These are phyloP conservation scores for Plestiodon gilberti DNA, from an alignment of 2,113 vertebrate genomes.

Conservation along the genomic window DNA sequence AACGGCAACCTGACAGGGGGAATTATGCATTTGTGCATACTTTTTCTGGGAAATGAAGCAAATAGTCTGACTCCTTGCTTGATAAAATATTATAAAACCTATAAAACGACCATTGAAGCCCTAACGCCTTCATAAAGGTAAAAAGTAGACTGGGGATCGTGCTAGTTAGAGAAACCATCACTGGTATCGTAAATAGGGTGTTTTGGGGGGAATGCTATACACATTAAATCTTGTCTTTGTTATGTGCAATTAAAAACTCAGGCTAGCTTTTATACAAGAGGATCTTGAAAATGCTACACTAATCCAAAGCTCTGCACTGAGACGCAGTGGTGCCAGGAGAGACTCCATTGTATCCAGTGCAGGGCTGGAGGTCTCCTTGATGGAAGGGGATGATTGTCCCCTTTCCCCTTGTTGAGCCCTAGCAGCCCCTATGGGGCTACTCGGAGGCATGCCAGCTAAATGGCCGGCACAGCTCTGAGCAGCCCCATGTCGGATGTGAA, in stretches of 20 bases:
- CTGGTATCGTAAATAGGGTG: neutral
- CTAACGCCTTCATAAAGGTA: conserved; percentile 44
- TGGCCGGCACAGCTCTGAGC: too few relatives aligned
- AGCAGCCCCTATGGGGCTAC: too few relatives aligned
- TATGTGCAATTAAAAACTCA: neutral
- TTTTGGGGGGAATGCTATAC: neutral
- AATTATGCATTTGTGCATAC: conserved; percentile 65
- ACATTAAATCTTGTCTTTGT: neutral
- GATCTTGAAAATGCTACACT: neutral
- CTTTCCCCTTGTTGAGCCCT: too few relatives aligned
- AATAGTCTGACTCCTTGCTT: conserved; percentile 64
- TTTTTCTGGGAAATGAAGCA: conserved; percentile 69
- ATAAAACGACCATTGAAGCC: conserved; percentile 51
- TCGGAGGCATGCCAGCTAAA: too few relatives aligned
- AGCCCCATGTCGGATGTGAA: too few relatives aligned
- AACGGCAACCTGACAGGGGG: conserved; percentile 74
- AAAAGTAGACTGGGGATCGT: conserved; percentile 47
- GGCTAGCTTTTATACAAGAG: neutral
- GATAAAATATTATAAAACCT: conserved; percentile 52
- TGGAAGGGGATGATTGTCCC: too few relatives aligned
- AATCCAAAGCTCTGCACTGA: too few relatives aligned
- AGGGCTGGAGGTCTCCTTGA: too few relatives aligned
- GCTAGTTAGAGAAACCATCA: conserved; percentile 42
- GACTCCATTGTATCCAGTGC: too few relatives aligned
- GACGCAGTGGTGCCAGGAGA: too few relatives aligned